Evolutionary conservation across 2,888 invertebrate genomes (phyloP), one percentile per base, ranked within the genome.

Genomic region (Flabesymbios commensalis): DNA sequence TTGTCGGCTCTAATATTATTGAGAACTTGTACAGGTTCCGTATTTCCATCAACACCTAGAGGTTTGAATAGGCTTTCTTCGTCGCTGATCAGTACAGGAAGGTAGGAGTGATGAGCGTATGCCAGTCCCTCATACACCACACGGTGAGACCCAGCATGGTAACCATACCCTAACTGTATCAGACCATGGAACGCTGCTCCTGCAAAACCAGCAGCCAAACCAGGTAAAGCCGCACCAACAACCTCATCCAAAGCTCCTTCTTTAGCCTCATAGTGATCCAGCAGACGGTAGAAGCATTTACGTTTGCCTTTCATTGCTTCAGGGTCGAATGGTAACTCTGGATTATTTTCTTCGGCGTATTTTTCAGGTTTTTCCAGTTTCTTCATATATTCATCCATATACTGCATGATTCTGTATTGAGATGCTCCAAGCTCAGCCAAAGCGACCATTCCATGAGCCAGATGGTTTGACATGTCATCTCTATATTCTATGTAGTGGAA

Each of bases 161-260:
- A 48, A 26, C 62, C 62, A 59, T 62, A 62, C 36, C 62, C 62
- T 1, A 53, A 5, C 24, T 62, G 58, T n/a, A 62, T 62, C 4
- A 53, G 4, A 14, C 62, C 62, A 48, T 62, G 62, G 22, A 58
- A n/a, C 19, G 62, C 62, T 17, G 58, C 22, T 4, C 31, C 53
- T 10, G 36, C 43, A 5, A 62, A 42, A 22, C 62, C 58, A 26
- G 19, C 19, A 14, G 41, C n/a, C 43, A 62, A 33, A 3, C n/a
- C 29, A 14, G 62, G 58, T 41, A 59, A 58, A 7, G 49, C 19
- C 19, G 36, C 17, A 31, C 36, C 36, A n/a, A 59, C 24, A 28
- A 54, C 53, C 19, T 14, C 36, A n/a, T 55, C 39, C 52, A 43
- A 24, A 1, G 33, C 32, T 31, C 61, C 39, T n/a, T n/a, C n/a